These are phyloP conservation scores for Cryptotermes secundus DNA, from an alignment of 1,140 invertebrate genomes.

Conservation along the genomic window DNA sequence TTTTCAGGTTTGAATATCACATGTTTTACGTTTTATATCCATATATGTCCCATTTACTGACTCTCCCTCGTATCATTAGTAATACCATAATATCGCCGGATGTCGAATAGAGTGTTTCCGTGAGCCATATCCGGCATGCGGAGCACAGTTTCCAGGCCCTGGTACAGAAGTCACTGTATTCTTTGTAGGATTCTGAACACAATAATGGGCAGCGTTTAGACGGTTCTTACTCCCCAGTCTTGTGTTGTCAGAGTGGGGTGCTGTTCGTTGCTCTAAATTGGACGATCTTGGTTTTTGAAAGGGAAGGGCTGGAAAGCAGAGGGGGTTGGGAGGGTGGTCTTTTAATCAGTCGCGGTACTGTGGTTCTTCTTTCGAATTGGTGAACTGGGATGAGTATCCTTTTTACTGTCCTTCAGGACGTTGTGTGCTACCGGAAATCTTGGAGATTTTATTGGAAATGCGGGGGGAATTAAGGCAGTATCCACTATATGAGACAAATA, in stretches of 20 bases:
- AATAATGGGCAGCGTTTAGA: neutral
- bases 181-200: too few relatives aligned
- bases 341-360: constrained; percentile 3
- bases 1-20: too few relatives aligned
- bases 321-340: neutral
- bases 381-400: neutral
- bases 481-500: too few relatives aligned
- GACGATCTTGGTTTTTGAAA: constrained; percentile 12
- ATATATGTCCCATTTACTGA: too few relatives aligned
- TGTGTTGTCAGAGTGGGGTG: neutral
- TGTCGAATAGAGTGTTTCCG: too few relatives aligned
- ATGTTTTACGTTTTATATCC: too few relatives aligned
- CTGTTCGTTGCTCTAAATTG: constrained; percentile 10
- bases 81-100: too few relatives aligned
- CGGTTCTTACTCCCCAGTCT: neutral
- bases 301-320: neutral
- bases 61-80: too few relatives aligned
- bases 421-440: neutral
- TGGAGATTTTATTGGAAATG: neutral
- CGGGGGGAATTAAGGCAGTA: too few relatives aligned
- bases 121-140: too few relatives aligned
- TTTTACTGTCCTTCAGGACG: neutral
- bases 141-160: too few relatives aligned
- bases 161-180: too few relatives aligned
- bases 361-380: constrained; percentile 4